Evolutionary conservation across 53 echinoderm and acorn worm species (phyloP).

Genomic region (Apostichopus leukothele): DNA sequence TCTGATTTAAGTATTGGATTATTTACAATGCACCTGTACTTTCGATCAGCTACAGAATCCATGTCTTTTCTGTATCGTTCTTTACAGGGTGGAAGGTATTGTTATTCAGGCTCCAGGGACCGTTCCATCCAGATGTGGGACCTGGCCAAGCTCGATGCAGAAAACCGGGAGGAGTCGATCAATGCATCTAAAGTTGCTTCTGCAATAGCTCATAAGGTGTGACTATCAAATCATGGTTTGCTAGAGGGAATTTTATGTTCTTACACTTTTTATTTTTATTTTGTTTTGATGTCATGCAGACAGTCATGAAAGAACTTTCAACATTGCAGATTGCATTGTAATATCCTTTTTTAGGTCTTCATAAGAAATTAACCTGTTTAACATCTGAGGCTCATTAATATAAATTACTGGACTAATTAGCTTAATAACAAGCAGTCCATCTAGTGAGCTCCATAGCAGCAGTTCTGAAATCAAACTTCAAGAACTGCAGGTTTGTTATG

Average conservation of each 20-base stretch:
- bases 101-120: conserved; percentile 86
- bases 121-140: conserved; percentile 87
- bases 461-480: too few relatives aligned
- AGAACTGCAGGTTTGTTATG: too few relatives aligned
- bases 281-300: background rate
- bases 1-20: too few relatives aligned
- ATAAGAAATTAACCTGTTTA: too few relatives aligned
- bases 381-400: too few relatives aligned
- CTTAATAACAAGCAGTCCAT: too few relatives aligned
- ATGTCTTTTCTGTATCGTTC: background rate
- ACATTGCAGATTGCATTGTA: background rate
- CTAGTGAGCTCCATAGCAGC: too few relatives aligned
- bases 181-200: conserved; percentile 59
- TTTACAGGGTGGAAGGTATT: conserved; percentile 70
- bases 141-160: conserved; percentile 64
- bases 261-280: background rate
- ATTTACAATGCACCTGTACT: too few relatives aligned
- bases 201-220: conserved; percentile 76
- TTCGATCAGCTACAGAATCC: too few relatives aligned
- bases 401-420: too few relatives aligned
- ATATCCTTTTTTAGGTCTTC: too few relatives aligned
- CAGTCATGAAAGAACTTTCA: background rate
- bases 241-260: too few relatives aligned
- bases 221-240: background rate
- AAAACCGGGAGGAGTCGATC: conserved; percentile 54